Evolutionary conservation across 1,140 invertebrate genomes (phyloP).

Genomic region (Ridgeia piscesae): DNA sequence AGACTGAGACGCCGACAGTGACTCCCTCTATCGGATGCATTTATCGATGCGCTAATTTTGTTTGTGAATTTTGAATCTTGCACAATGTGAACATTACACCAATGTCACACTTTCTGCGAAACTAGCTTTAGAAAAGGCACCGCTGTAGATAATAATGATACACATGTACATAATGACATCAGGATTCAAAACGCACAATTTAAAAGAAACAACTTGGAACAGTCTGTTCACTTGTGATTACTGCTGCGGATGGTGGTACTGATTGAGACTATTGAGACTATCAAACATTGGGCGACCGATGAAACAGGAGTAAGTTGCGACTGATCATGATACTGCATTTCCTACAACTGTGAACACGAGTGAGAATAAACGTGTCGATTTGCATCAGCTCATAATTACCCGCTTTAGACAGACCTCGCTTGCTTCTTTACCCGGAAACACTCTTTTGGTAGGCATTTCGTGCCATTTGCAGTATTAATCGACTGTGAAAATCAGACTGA

Average conservation of each 20-base stretch:
- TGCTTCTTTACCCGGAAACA: too few relatives aligned
- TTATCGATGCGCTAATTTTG: neutral
- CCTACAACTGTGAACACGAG: neutral
- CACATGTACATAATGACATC: too few relatives aligned
- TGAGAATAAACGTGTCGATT: neutral
- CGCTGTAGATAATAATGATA: neutral
- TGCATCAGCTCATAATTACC: neutral
- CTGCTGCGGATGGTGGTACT: neutral
- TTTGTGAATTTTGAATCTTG: neutral
- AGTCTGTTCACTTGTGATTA: neutral
- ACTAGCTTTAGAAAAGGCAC: neutral
- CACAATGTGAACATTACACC: neutral
- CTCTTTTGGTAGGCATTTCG: too few relatives aligned
- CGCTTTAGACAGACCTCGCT: neutral
- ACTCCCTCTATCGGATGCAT: neutral
- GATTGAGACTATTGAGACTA: neutral
- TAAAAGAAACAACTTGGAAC: too few relatives aligned
- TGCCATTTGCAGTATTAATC: too few relatives aligned
- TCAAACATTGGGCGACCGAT: neutral
- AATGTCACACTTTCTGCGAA: neutral
- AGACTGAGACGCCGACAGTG: neutral
- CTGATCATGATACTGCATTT: neutral
- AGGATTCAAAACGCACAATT: too few relatives aligned
- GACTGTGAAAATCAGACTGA: too few relatives aligned
- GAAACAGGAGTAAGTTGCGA: neutral